Conservation (phyloP, 1,140 invertebrate genomes). For the Drosophila melanica region DNA sequence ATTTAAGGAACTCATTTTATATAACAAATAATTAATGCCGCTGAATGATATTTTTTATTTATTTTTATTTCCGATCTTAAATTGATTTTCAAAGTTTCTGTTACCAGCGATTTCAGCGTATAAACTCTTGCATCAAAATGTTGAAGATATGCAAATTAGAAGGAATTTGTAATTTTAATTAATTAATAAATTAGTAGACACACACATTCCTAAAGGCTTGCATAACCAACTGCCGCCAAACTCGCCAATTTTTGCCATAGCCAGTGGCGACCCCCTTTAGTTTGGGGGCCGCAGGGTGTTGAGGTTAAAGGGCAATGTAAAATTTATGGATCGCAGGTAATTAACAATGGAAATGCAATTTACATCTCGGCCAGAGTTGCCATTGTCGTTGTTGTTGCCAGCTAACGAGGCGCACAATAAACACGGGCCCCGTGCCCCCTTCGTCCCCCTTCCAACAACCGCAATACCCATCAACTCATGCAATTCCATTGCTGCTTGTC, state of each 20-base stretch:
- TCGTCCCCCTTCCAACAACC: background rate
- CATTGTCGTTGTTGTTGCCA: slow-evolving; percentile 49
- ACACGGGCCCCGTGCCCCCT: slow-evolving; percentile 17
- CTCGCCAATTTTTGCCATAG: background rate
- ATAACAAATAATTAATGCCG: no score
- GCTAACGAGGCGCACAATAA: slow-evolving; percentile 75
- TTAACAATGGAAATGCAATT: slow-evolving; percentile 83
- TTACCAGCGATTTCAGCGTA: no score
- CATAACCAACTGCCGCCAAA: background rate
- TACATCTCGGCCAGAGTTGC: slow-evolving; percentile 53
- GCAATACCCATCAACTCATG: background rate
- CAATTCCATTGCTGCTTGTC: no score
- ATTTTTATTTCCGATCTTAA: no score
- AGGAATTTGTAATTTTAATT: no score
- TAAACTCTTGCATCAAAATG: no score
- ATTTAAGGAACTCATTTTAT: no score
- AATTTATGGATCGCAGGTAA: slow-evolving; percentile 75
- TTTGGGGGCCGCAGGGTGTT: background rate
- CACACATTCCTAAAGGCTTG: background rate
- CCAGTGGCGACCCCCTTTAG: background rate
- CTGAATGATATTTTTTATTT: no score
- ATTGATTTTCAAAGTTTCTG: no score
- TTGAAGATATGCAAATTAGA: no score
- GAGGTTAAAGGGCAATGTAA: slow-evolving; percentile 55
- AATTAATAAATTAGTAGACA: no score